Evolutionary conservation across 2,797 vertebrate genomes (phyloP), one percentile per base, ranked within the genome.

Genomic region (Morus bassanus): DNA sequence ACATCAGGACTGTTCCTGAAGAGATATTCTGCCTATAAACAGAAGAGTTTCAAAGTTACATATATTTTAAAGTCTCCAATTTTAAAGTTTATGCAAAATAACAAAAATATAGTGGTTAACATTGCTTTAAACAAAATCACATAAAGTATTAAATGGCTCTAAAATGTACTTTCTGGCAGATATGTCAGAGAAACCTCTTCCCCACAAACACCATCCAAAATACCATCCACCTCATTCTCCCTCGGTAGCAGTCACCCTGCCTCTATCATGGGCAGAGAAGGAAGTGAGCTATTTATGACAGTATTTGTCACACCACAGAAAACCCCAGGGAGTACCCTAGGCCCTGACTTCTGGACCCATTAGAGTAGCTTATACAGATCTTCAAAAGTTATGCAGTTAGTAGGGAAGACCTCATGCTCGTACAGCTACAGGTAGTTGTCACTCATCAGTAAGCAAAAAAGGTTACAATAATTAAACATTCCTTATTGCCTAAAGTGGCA

Each of bases 1-100:
- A 89, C 95, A 54, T 97, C 97, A 30, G 99, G 98, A 87, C 98
- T 99, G 97, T 99, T 98, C 97, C 98, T 98, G 91, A 99, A 98
- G 88, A 99, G 97, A 96, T 98, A 99, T 92, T 99, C 99, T 14
- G 99, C 99, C 99, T 99, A 89, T 69, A 92, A 96, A 93, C 23
- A 98, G 97, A 91, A 93, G 78, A 96, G 68, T 79, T 77, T 68
- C 69, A 82, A 67, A 89, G 63, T 93, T 74, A 83, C 41, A 86
- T 39, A 57, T 53, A 64, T 23, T 60, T 76, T 70, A n/a, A 81
- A 48, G n/a, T 68, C 23, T 86, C 41, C 27, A 35, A 7, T 28
- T 92, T 89, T 5, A 3, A 65, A 92, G 43, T 28, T 8, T 18
- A 68, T 13, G 57, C 14, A 65, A 73, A 67, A 72, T 35, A 74